Base-by-base conservation (phyloP, 2,113 vertebrate genomes). In the Falcunculus frontatus region DNA sequence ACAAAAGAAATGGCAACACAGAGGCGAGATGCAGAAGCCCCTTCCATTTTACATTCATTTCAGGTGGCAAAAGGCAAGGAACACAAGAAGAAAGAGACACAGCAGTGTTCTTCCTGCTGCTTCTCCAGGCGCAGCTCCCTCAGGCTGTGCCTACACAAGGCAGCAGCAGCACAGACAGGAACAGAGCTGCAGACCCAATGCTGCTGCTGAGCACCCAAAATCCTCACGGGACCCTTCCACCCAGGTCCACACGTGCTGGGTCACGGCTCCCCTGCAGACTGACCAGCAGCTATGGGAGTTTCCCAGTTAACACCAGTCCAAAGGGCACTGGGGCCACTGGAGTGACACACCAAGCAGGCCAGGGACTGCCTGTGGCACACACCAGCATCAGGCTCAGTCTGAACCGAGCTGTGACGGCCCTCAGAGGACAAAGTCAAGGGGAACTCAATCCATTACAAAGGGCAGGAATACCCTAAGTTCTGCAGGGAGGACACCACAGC, bases 211-310 rank as follows among this genome's bases (percentile, higher is more conserved):
- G 53, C 35, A 37, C 19, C 11, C 7, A 0, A 4, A 1, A 5
- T 27, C 21, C 81, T 9, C 15, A 14, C 49, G 23, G 41, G 41
- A 2, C 25, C 27, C 55, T 25, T 8, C 22, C n/a, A 15, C 14
- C 5, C 60, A 16, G 15, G 2, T 16, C 37, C 26, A 44, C 68
- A 1, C 0, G 0, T 7, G 21, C 11, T 1, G 1, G 75, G 55
- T 4, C 57, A 49, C 6, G 6, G 50, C 16, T 82, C 7, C 41
- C 62, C 52, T 14, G 7, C 68, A 68, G 9, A 17, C n/a, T 10
- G 37, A 17, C 13, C 56, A 13, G 29, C 53, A 27, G 64, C 47
- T 26, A 2, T 47, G 11, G 59, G 8, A 60, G 27, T 7, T 3
- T 30, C n/a, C 47, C 56, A 46, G 44, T 13, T 19, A 30, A 32